A percentile compares a stretch with the other conserved stretches of the same genome.
Evolutionary conservation across 2,888 invertebrate genomes (phyloP).

Genomic region (Amiota mariae): DNA sequence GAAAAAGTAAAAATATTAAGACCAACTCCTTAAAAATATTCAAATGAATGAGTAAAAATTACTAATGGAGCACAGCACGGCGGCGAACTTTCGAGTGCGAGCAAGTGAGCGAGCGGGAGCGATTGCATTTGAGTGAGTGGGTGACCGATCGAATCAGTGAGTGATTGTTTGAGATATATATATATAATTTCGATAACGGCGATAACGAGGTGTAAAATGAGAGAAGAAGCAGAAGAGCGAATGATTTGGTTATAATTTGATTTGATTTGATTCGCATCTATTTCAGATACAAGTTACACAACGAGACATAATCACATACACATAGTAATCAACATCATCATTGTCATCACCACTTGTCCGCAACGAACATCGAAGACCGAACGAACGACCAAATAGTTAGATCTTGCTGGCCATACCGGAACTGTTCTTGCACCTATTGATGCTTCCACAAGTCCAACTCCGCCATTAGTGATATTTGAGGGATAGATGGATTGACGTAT

Average conservation of each 20-base stretch:
- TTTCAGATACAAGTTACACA: slow-evolving; percentile 23
- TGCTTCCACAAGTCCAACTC: slow-evolving; percentile 30
- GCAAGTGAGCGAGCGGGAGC: slow-evolving; percentile 53
- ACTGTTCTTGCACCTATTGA: slow-evolving; percentile 22
- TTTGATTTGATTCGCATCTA: slow-evolving; percentile 31
- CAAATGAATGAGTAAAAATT: slow-evolving; percentile 70
- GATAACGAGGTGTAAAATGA: slow-evolving; percentile 34
- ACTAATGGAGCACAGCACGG: slow-evolving; percentile 72
- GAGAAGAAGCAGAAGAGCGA: slow-evolving; percentile 44
- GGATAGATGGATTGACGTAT: slow-evolving; percentile 14
- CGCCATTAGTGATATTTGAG: slow-evolving; percentile 10
- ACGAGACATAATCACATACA: slow-evolving; percentile 33
- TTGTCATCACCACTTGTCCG: slow-evolving; percentile 32
- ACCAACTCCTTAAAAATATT: slow-evolving; percentile 46
- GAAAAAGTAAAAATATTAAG: slow-evolving; percentile 63
- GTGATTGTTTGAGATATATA: slow-evolving; percentile 31
- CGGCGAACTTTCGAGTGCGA: slow-evolving; percentile 62
- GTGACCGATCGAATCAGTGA: slow-evolving; percentile 49
- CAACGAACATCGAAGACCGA: background rate
- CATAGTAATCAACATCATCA: slow-evolving; percentile 33
- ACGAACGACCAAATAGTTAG: too few relatives aligned
- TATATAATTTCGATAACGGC: slow-evolving; percentile 46
- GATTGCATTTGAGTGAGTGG: slow-evolving; percentile 51
- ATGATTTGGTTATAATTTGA: slow-evolving; percentile 27
- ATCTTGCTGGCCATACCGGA: too few relatives aligned